Evolutionary conservation across 2,113 vertebrate genomes (phyloP).

Genomic region (Amphiprion percula): DNA sequence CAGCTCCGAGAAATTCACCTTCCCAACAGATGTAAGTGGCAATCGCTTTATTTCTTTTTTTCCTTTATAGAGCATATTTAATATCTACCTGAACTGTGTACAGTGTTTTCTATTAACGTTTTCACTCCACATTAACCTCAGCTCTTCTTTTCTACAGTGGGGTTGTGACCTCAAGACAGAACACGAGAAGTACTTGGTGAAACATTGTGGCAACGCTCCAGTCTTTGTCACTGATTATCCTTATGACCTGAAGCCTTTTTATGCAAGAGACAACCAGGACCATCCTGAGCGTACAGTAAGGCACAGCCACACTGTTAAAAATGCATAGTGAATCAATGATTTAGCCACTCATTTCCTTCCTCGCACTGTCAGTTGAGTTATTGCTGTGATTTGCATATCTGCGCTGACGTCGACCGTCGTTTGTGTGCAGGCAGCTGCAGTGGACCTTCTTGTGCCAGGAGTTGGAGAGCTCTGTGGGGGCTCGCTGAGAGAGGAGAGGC

Average conservation of each 20-base stretch:
- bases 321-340: conserved; percentile 55
- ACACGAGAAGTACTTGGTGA: conserved; percentile 95
- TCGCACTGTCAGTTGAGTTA: conserved; percentile 27
- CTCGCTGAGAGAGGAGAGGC: conserved; percentile 94
- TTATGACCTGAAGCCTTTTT: conserved; percentile 94
- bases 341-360: conserved; percentile 32
- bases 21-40: conserved; percentile 87
- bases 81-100: not conserved
- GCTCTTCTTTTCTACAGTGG: conserved; percentile 87
- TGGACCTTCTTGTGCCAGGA: conserved; percentile 95
- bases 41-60: not conserved
- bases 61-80: not conserved
- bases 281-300: conserved; percentile 89
- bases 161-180: conserved; percentile 94
- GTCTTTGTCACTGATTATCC: conserved; percentile 96
- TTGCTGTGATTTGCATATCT: conserved; percentile 53
- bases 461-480: conserved; percentile 96
- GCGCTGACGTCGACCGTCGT: conserved; percentile 36
- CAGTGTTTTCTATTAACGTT: not conserved
- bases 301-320: conserved; percentile 8
- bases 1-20: conserved; percentile 87
- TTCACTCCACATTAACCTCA: conserved; percentile 17
- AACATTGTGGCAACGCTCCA: conserved; percentile 91
- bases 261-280: conserved; percentile 93
- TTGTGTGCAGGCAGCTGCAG: conserved; percentile 90